Conservation (phyloP, 2,888 invertebrate genomes). For the Apamea anceps region DNA sequence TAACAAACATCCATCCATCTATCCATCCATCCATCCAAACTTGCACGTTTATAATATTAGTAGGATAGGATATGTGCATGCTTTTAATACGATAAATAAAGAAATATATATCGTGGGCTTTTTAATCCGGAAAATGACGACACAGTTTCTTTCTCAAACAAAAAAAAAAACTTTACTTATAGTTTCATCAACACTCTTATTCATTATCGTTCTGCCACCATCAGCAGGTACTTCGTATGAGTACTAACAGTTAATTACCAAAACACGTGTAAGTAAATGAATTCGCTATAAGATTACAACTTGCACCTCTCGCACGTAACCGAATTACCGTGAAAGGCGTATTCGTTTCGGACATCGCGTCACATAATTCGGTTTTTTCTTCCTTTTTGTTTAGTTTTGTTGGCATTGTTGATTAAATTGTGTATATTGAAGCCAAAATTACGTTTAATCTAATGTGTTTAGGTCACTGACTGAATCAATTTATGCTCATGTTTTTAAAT, state of each 20-base stretch:
- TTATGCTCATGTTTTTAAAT: not conserved
- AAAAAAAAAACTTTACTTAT: not conserved
- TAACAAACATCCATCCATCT: too few species aligned
- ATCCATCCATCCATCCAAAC: too few species aligned
- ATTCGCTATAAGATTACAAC: conserved; percentile 35
- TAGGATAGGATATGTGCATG: not conserved
- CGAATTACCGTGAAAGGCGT: conserved; percentile 53
- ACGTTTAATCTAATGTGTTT: not conserved
- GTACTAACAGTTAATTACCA: conserved; percentile 31
- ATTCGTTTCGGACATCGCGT: conserved; percentile 37
- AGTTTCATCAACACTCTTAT: not conserved
- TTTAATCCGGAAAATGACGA: not conserved
- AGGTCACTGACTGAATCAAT: not conserved
- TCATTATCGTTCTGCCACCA: not conserved
- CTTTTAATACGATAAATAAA: not conserved
- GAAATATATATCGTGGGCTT: too few species aligned
- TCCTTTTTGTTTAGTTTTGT: conserved; percentile 12
- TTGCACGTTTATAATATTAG: too few species aligned
- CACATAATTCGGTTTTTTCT: conserved; percentile 9
- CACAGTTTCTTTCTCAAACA: not conserved
- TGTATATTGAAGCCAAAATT: not conserved
- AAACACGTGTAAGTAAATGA: conserved; percentile 54
- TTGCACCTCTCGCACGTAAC: conserved; percentile 44
- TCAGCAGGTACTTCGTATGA: not conserved
- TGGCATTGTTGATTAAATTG: not conserved